Evolutionary conservation across 2,113 vertebrate genomes (phyloP).

Genomic region (Tetrax tetrax): DNA sequence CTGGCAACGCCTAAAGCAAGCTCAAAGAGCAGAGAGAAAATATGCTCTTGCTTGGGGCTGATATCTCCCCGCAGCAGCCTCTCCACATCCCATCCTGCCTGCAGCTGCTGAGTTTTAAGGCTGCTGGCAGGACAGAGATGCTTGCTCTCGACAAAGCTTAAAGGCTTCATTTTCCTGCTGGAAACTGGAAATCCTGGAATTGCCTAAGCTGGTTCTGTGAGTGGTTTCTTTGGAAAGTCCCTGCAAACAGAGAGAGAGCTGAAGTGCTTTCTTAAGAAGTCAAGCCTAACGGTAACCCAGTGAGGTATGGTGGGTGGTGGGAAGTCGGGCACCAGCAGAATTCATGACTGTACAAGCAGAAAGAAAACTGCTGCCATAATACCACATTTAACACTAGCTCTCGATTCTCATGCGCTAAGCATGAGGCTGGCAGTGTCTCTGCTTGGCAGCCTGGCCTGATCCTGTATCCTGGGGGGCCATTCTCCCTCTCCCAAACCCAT

Average conservation of each 20-base stretch:
- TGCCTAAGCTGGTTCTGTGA: background rate
- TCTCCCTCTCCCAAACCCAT: background rate
- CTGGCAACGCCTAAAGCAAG: background rate
- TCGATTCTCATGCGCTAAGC: background rate
- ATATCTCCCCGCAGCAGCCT: background rate
- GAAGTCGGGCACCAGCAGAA: background rate
- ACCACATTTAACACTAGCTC: background rate
- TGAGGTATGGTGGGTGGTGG: background rate
- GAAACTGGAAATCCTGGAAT: background rate
- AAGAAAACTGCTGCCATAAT: background rate
- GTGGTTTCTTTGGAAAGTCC: background rate
- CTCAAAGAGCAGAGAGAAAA: background rate
- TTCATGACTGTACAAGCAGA: background rate
- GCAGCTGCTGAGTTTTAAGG: background rate
- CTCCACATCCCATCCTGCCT: background rate
- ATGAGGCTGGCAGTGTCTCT: background rate
- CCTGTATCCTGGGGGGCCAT: accelerated
- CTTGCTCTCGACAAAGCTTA: background rate
- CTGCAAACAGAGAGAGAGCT: background rate
- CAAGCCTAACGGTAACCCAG: background rate
- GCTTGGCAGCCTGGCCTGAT: background rate
- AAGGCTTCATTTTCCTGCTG: background rate
- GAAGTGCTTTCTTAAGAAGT: background rate
- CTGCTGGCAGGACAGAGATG: background rate
- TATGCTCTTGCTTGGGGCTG: background rate